Base-by-base conservation (phyloP, 2,888 invertebrate genomes). In the Drosophila longiperda region DNA sequence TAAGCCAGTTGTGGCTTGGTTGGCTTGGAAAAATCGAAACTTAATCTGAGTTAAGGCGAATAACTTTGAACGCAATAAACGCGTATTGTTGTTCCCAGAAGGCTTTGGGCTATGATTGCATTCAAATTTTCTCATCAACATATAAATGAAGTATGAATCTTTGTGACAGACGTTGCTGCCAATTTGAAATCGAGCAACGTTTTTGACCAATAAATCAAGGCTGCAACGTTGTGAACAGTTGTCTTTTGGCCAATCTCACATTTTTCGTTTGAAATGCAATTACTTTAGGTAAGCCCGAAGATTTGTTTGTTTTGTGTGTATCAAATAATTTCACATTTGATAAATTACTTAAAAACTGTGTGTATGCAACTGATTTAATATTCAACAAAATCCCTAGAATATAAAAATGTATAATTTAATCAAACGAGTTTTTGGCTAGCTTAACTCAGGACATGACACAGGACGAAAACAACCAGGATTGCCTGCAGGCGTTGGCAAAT, bases 81-180 rank as follows among this genome's bases (percentile, higher is more conserved):
- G 54, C 54, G 59, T 53, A 53, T 71, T 53, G 58, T 61, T 65
- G 49, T 11, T 87, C 87, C 89, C 89, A 68, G 42, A 59, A 59
- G 85, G 68, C 71, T 72, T 53, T 62, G 32, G 73, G 60, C 86
- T 61, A 68, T 73, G 90, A 89, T 87, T 87, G 90, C 89, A 89
- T 89, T 89, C 84, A 90, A 86, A 90, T 87, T 88, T 80, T 75
- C 87, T 87, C 83, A 87, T 87, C 87, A 87, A 84, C 90, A 87
- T 87, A 90, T 82, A 87, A 89, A 87, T 87, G 87, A 89, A 86
- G 76, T 61, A 62, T 63, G 57, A 58, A 61, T 50, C 63, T 36
- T 58, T 71, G 61, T 70, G 62, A 9, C 66, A 75, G 66, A 63
- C 50, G 58, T 29, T 48, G 45, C 54, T 58, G 65, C 15, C 75